phyloP scores from a whole-genome alignment of 1,140 invertebrate genomes.

The Ooceraea biroi region DNA sequence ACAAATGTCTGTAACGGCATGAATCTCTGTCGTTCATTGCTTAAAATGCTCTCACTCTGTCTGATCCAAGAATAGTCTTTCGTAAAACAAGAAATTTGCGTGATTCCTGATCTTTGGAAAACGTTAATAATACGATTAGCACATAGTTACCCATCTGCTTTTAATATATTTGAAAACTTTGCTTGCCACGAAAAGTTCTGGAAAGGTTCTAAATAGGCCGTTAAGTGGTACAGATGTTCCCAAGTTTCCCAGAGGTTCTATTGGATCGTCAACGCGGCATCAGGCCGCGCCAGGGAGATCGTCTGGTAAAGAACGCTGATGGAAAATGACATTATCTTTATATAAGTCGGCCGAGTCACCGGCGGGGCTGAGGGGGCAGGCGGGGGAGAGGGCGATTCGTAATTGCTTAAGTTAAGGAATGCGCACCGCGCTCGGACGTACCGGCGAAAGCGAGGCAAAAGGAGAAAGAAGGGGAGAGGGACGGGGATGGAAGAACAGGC shows the following conservation, averaged over 20 bases:
- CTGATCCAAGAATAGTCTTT: background rate
- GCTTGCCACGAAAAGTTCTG: background rate
- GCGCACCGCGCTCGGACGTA: conserved; percentile 74
- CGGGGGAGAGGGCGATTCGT: conserved; percentile 75
- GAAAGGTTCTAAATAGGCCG: conserved; percentile 14
- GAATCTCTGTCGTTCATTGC: background rate
- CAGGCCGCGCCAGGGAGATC: conserved; percentile 34
- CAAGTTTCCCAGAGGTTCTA: conserved; percentile 31
- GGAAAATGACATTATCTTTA: conserved; percentile 80
- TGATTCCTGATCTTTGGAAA: background rate
- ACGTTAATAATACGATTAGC: background rate
- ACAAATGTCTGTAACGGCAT: background rate
- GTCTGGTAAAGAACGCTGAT: conserved; percentile 71
- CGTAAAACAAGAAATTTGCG: background rate
- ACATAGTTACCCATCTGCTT: background rate
- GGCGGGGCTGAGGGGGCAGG: background rate
- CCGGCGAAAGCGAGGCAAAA: conserved; percentile 70
- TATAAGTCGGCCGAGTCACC: conserved; percentile 75
- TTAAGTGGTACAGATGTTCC: conserved; percentile 42
- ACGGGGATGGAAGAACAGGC: conserved; percentile 36
- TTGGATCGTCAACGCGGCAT: conserved; percentile 38
- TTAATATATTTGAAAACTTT: conserved; percentile 10
- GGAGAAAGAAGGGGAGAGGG: conserved; percentile 36
- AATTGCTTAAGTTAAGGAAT: conserved; percentile 82
- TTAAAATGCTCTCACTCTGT: background rate